Conservation (phyloP, 2,113 vertebrate genomes). For the Smithornis capensis region DNA sequence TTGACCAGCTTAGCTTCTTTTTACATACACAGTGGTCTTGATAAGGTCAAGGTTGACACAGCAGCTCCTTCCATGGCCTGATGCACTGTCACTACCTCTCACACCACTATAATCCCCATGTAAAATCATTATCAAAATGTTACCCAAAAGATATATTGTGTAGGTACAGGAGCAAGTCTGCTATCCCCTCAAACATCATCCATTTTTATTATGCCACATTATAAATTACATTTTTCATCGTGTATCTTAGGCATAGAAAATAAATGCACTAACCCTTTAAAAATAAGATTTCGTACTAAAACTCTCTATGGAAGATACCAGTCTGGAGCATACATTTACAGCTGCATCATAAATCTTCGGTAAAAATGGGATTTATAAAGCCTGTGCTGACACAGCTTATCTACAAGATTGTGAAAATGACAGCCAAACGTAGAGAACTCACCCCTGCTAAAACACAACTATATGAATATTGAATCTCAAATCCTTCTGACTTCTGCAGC, state of each 20-base stretch:
- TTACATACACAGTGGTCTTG: accelerated
- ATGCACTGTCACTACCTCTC: neutral
- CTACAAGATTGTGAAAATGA: neutral
- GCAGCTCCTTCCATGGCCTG: neutral
- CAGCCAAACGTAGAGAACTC: neutral
- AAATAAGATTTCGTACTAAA: neutral
- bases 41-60: neutral
- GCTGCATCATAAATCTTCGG: constrained; percentile 8
- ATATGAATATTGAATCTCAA: neutral
- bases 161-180: neutral
- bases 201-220: neutral
- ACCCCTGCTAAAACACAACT: neutral
- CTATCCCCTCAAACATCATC: neutral
- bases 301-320: neutral
- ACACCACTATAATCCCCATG: accelerated
- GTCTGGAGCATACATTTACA: neutral
- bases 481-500: neutral
- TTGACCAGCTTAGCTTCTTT: neutral
- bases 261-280: neutral
- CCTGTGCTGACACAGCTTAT: constrained; percentile 13
- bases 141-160: neutral
- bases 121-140: neutral
- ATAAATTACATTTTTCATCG: neutral
- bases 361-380: constrained; percentile 13
- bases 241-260: neutral